Evolutionary conservation across 2,113 vertebrate genomes (phyloP), one percentile per base, ranked within the genome.

Genomic region (Motacilla tschutschensis): DNA sequence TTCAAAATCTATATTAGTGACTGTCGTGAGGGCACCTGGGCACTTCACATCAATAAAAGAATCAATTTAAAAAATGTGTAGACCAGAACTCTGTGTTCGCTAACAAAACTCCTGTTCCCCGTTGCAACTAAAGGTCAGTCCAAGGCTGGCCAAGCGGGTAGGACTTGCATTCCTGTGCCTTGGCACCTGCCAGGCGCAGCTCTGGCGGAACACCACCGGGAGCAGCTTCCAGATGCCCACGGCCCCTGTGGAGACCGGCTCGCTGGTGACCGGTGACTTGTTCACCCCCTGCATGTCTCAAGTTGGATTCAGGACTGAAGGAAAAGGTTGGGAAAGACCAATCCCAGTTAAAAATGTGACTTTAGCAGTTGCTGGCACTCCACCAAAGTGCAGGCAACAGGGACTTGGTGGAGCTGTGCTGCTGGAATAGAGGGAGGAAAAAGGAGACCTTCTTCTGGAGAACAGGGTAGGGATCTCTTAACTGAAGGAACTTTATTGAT

Each of bases 1-100:
- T 94, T 95, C 81, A 50, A 88, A 93, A 94, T 94, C 93, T 84
- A 86, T 92, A 77, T 92, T 92, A 88, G 93, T 94, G 90, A 92
- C 90, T 92, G 92, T 84, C 24, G 7, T 11, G 72, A 90, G 88
- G 90, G 92, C 93, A 95, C 57, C 90, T 94, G 93, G 90, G 92
- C 92, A 82, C 92, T 91, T 84, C 55, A 90, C 92, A 77, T 94
- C 93, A 93, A 95, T 95, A 92, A 91, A 93, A 86, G 21, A 95
- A 90, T 95, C 93, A 88, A 87, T 95, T 87, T 92, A 67, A 88
- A 91, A 93, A 92, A 85, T 79, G 85, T 88, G 93, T 90, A 86
- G 88, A 74, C 43, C 72, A 86, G 93, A 88, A 94, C 93, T 94
- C 81, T 38, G 64, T 84, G 92, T 91, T 94, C 88, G 67, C 92